phyloP scores from a whole-genome alignment of 2,113 vertebrate genomes.

The Chelonoidis abingdonii region DNA sequence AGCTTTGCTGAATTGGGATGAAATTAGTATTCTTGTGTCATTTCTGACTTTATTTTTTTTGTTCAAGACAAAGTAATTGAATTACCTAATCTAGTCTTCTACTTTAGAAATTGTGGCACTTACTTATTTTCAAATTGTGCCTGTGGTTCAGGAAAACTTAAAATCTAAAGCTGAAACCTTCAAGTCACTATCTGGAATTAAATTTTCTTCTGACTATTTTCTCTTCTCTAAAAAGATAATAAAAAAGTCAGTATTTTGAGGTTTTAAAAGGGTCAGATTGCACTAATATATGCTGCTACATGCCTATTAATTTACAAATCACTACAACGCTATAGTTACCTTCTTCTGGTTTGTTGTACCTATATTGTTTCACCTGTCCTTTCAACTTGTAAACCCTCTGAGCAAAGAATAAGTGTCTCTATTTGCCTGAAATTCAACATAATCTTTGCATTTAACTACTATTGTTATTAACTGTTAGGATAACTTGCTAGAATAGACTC shows the following conservation, averaged over 20 bases:
- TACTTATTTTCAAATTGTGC: neutral
- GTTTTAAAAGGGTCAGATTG: neutral
- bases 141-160: neutral
- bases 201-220: neutral
- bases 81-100: neutral
- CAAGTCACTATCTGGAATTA: conserved; percentile 26
- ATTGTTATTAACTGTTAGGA: neutral
- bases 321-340: neutral
- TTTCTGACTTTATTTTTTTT: conserved; percentile 25
- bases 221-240: neutral
- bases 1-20: conserved; percentile 11
- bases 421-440: neutral
- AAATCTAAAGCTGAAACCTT: neutral
- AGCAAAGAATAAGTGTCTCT: neutral
- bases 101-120: neutral
- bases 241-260: conserved; percentile 2
- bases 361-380: neutral
- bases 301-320: neutral
- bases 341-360: neutral
- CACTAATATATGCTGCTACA: neutral
- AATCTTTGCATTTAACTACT: neutral
- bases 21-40: conserved; percentile 12
- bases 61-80: conserved; percentile 18
- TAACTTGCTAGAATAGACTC: neutral
- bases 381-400: neutral